Base-by-base conservation (phyloP, 2,888 invertebrate genomes). In the Agrochola lychnidis region DNA sequence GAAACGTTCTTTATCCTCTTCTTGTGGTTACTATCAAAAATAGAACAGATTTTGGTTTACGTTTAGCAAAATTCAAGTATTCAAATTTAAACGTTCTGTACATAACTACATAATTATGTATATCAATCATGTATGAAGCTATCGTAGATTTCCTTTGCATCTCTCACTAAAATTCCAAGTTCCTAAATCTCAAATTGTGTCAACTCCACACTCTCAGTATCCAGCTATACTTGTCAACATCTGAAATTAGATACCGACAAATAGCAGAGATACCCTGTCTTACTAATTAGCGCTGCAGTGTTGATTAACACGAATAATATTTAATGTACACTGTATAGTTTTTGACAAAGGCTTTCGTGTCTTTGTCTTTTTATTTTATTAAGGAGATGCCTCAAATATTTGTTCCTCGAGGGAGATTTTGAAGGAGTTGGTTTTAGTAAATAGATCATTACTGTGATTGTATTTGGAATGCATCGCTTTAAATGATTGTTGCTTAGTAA, bases 211-310 rank as follows among this genome's bases (percentile, higher is more conserved):
- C 42, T 51, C 4, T 71, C 10, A 25, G 86, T 83, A 70, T 71
- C 73, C 64, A 1, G 0, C 70, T 72, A 57, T 76, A 83, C 82
- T 83, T 90, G 91, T 90, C 92, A 90, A 87, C 89, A 87, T 84
- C 88, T 92, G 88, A 90, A 94, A 94, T 94, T 92, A 94, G 92
- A 91, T 78, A 88, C 89, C 89, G 90, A 93, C 93, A 92, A 94
- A 93, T 90, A 90, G 87, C 85, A 85, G 84, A 85, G 88, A 85
- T 89, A 89, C 88, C 86, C 89, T 88, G 90, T 89, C 89, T 89
- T 78, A 84, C 89, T 92, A 91, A 92, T 92, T 92, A 93, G 88
- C 80, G 87, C 76, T 76, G 86, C 81, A 84, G 70, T 82, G 86
- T 86, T 84, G 86, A 84, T 83, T 56, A 84, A 86, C 83, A 76